A percentile compares a stretch with the other conserved stretches of the same genome.
These are phyloP conservation scores for Thymelicus acteon DNA, from an alignment of 2,888 invertebrate species.

Conservation along the genomic window DNA sequence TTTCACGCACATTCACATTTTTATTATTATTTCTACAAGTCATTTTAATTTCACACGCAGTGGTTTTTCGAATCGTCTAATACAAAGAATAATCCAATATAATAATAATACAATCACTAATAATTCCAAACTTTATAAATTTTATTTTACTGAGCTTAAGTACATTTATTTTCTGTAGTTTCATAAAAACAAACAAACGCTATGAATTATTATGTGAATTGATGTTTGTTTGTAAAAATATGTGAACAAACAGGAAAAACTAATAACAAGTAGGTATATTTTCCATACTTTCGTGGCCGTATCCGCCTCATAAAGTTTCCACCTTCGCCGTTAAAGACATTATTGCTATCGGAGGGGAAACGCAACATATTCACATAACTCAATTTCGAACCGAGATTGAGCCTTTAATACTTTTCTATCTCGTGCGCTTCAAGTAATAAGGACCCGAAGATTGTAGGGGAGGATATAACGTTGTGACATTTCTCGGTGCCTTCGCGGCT, in stretches of 20 bases:
- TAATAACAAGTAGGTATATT: background rate
- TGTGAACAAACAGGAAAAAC: background rate
- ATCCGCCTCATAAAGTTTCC: conserved; percentile 18
- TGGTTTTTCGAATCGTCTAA: too few species aligned
- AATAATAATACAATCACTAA: too few species aligned
- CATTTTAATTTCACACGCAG: too few species aligned
- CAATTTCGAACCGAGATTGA: conserved; percentile 36
- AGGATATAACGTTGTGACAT: background rate
- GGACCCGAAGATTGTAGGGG: conserved; percentile 3
- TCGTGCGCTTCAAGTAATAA: conserved; percentile 19
- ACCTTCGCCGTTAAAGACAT: conserved; percentile 27
- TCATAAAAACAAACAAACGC: background rate
- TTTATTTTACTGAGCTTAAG: too few species aligned
- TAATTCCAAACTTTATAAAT: too few species aligned
- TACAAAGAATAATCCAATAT: too few species aligned
- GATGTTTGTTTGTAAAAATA: too few species aligned
- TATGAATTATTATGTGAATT: too few species aligned
- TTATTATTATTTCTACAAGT: too few species aligned
- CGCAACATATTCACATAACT: conserved; percentile 38
- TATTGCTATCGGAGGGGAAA: conserved; percentile 29
- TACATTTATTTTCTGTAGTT: too few species aligned
- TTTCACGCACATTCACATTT: too few species aligned
- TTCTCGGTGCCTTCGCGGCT: conserved; percentile 12
- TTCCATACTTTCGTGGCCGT: conserved; percentile 1
- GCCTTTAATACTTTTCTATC: conserved; percentile 31